A percentile compares a stretch with the other conserved stretches of the same genome.
Conservation (phyloP, 2,113 vertebrate genomes). For the Neoarius graeffei region DNA sequence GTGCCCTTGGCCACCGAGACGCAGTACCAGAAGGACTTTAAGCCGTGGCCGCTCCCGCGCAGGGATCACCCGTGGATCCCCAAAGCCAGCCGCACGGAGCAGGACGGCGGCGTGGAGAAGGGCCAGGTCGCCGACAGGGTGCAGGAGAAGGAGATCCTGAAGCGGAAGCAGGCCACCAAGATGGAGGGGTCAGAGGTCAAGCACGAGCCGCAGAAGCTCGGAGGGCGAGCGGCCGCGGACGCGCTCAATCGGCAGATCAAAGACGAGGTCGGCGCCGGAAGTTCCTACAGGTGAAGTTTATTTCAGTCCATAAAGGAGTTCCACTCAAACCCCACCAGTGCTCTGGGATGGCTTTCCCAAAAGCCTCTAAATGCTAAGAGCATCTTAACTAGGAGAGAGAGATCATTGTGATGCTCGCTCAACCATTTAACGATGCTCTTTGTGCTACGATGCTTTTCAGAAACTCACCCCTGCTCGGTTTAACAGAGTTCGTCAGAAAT, state of each 20-base stretch:
- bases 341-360: too few relatives aligned
- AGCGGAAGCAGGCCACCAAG: conserved; percentile 54
- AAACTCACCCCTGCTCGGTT: too few relatives aligned
- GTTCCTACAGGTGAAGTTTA: conserved; percentile 84
- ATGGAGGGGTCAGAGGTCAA: conserved; percentile 43
- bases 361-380: too few relatives aligned
- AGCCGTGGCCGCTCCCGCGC: conserved; percentile 91
- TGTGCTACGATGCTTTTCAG: too few relatives aligned
- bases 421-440: too few relatives aligned
- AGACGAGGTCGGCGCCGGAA: conserved; percentile 79
- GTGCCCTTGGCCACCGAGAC: conserved; percentile 89
- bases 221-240: conserved; percentile 80
- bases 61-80: conserved; percentile 94
- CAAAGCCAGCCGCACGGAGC: conserved; percentile 69
- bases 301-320: not conserved
- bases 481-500: too few relatives aligned
- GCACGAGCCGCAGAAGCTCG: conserved; percentile 55
- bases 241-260: conserved; percentile 91
- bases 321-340: not conserved
- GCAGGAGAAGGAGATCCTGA: conserved; percentile 72
- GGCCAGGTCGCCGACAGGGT: conserved; percentile 73
- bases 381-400: too few relatives aligned
- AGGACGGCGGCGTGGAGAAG: conserved; percentile 74
- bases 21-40: conserved; percentile 97
- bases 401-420: too few relatives aligned